Conservation (phyloP, 2,113 vertebrate genomes). For the Eulemur rufifrons region DNA sequence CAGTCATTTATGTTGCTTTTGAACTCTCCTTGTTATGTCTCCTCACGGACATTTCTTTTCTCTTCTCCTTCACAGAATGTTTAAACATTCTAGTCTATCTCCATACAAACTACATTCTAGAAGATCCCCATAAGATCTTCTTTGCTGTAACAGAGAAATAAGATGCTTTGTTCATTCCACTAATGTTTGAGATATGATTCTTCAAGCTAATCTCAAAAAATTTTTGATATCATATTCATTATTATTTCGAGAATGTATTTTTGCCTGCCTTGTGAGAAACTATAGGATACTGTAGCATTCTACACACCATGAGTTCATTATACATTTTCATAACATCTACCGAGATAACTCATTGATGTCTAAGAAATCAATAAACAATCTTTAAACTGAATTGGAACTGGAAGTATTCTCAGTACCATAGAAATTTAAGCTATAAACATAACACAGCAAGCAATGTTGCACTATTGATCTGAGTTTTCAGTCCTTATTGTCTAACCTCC, state of each 20-base stretch:
- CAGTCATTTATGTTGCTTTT: conserved; percentile 22
- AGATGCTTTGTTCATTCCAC: not conserved
- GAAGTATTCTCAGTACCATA: not conserved
- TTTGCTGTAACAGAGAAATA: conserved; percentile 19
- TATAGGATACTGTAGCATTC: not conserved
- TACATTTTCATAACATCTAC: not conserved
- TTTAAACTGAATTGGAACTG: conserved; percentile 22
- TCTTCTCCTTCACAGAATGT: conserved; percentile 23
- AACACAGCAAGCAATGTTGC: not conserved
- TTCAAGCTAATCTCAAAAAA: not conserved
- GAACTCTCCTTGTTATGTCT: conserved; percentile 24
- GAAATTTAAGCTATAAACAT: not conserved
- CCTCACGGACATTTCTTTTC: conserved; percentile 51
- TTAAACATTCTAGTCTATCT: conserved; percentile 48
- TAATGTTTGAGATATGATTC: not conserved
- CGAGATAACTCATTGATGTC: not conserved
- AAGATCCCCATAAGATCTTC: conserved; percentile 30
- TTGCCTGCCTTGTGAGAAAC: not conserved
- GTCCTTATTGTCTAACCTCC: not conserved
- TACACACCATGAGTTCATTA: not conserved
- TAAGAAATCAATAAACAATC: not conserved
- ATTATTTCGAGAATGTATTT: conserved; percentile 10
- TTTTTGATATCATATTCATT: not conserved
- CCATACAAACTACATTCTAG: conserved; percentile 30
- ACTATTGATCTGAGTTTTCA: not conserved